Percentiles rank a stretch among this genome's conserved stretches.
Conservation (phyloP, 2,797 vertebrate species). For the Pelodytes ibericus region DNA sequence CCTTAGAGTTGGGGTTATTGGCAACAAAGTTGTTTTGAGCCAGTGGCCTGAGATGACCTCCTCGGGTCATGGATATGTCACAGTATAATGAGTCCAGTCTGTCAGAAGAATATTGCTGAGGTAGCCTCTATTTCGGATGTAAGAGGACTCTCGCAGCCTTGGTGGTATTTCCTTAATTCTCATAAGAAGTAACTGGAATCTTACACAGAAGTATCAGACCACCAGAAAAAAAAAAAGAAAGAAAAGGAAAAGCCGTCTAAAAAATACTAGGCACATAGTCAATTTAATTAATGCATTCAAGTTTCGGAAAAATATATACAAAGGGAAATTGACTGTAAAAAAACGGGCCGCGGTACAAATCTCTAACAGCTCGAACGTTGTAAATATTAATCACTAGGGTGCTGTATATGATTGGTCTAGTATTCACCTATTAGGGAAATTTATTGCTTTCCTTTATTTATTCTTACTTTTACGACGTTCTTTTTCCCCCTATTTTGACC, state of each 20-base stretch:
- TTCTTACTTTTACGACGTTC: slow-evolving; percentile 11
- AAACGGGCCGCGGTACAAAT: slow-evolving; percentile 34
- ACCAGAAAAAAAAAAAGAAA: slow-evolving; percentile 23
- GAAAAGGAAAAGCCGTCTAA: background rate
- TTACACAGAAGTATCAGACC: slow-evolving; percentile 37
- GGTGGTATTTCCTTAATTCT: slow-evolving; percentile 26
- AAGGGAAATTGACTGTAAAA: slow-evolving; percentile 51
- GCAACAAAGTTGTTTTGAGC: too few relatives aligned
- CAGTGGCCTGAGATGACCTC: background rate
- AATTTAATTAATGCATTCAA: slow-evolving; percentile 31
- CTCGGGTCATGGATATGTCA: background rate
- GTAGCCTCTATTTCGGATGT: background rate
- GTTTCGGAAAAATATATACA: slow-evolving; percentile 33
- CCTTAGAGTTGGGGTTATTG: too few relatives aligned
- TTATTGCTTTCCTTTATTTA: slow-evolving; percentile 18
- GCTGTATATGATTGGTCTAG: slow-evolving; percentile 14
- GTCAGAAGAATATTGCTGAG: slow-evolving; percentile 2
- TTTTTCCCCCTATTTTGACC: background rate
- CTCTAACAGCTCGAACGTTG: slow-evolving; percentile 31
- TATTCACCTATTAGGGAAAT: slow-evolving; percentile 18
- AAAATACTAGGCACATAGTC: slow-evolving; percentile 10
- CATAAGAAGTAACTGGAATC: background rate
- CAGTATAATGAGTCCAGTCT: background rate
- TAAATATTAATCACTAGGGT: slow-evolving; percentile 40
- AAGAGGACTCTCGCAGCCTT: background rate